These are phyloP conservation scores for Psettodes erumei DNA, from an alignment of 2,113 vertebrate species.

Conservation along the genomic window DNA sequence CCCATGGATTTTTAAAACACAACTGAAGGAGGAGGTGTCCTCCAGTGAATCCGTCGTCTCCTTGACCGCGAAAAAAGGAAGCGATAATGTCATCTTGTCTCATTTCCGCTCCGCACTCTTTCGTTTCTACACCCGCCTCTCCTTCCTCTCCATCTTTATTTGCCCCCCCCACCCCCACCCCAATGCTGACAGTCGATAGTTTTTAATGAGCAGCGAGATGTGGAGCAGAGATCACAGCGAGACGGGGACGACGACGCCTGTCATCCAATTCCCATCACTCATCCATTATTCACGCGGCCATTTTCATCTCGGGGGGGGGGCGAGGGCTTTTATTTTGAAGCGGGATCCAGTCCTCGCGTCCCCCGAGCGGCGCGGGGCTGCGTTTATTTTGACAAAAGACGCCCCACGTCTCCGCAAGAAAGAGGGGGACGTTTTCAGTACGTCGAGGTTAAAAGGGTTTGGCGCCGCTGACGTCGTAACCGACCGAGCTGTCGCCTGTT, in stretches of 20 bases:
- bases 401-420: conserved; percentile 18
- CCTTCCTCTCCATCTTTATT: conserved; percentile 39
- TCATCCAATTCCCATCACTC: conserved; percentile 78
- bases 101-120: conserved; percentile 24
- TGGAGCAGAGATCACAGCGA: conserved; percentile 75
- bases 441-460: conserved; percentile 13
- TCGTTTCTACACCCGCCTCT: neutral
- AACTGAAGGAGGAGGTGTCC: no score
- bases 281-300: conserved; percentile 76
- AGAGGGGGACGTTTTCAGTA: conserved; percentile 5
- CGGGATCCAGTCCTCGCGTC: conserved; percentile 68
- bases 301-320: conserved; percentile 62
- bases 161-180: conserved; percentile 44
- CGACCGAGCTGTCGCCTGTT: no score
- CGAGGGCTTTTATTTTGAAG: conserved; percentile 76
- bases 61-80: conserved; percentile 31
- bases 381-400: conserved; percentile 70
- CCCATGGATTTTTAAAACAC: no score
- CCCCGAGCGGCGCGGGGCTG: conserved; percentile 30
- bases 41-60: neutral
- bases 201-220: conserved; percentile 78
- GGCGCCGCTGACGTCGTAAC: neutral
- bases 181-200: conserved; percentile 64
- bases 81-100: conserved; percentile 12
- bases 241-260: conserved; percentile 64